These are phyloP conservation scores for Muscicapa adusta DNA, from an alignment of 2,113 vertebrate genomes.

Conservation along the genomic window DNA sequence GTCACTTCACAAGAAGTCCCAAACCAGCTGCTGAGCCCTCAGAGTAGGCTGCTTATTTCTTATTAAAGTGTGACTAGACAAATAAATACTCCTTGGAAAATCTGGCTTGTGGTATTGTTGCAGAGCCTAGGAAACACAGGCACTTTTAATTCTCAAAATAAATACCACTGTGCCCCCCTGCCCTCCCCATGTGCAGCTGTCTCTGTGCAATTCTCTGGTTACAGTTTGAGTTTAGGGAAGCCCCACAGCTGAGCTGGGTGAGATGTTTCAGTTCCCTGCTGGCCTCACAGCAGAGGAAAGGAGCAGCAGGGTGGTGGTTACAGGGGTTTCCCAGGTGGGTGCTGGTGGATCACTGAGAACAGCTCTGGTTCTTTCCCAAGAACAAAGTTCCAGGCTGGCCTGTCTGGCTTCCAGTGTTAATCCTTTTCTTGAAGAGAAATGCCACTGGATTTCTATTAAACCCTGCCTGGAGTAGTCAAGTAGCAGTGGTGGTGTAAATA, in stretches of 20 bases:
- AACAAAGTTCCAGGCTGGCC: not conserved
- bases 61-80: not conserved
- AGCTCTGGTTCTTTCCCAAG: not conserved
- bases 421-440: not conserved
- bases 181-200: not conserved
- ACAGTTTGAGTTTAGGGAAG: not conserved
- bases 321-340: not conserved
- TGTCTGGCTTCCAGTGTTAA: not conserved
- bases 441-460: not conserved
- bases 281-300: not conserved
- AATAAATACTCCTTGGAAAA: not conserved
- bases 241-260: not conserved
- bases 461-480: not conserved
- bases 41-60: not conserved
- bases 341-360: not conserved
- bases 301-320: not conserved
- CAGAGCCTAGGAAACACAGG: not conserved
- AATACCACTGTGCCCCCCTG: accelerated
- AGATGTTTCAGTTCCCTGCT: not conserved
- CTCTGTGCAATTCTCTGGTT: accelerated
- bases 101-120: not conserved
- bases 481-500: not conserved
- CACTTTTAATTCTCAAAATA: not conserved
- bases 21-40: not conserved
- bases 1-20: not conserved